phyloP scores from a whole-genome alignment of 2,888 invertebrate species.

The Vannuccia rotundouncinata region DNA sequence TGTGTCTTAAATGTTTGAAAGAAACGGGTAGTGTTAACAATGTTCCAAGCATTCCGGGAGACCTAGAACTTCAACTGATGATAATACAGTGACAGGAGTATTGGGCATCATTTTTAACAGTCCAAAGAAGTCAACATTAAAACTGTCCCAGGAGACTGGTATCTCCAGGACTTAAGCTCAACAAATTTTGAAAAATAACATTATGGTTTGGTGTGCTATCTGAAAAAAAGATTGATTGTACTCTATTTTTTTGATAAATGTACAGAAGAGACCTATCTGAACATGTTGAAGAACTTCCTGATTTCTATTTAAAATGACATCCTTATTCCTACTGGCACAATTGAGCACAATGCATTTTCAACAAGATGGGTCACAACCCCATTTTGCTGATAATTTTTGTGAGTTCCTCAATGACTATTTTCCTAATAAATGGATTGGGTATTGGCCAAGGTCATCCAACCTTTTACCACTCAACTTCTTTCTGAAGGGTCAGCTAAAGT shows the following conservation, averaged over 20 bases:
- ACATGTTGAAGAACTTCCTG: background rate
- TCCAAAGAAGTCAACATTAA: slow-evolving; percentile 14
- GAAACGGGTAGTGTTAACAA: slow-evolving; percentile 8
- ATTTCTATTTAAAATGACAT: background rate
- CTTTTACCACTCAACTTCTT: background rate
- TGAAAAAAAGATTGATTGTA: background rate
- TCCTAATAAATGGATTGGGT: no score
- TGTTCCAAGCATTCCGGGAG: background rate
- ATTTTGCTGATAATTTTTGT: no score
- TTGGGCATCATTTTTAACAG: background rate
- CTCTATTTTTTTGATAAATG: background rate
- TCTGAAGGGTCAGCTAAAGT: background rate
- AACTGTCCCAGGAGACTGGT: slow-evolving; percentile 3
- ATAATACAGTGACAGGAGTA: slow-evolving; percentile 10
- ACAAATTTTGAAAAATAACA: slow-evolving; percentile 7
- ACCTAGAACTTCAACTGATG: slow-evolving; percentile 24
- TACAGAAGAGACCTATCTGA: background rate
- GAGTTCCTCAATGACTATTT: no score
- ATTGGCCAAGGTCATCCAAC: background rate
- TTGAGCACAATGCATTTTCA: no score
- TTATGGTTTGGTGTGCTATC: background rate
- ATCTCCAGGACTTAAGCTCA: background rate
- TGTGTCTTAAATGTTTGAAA: slow-evolving; percentile 2
- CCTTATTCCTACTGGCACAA: no score
- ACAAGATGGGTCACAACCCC: no score